phyloP scores from a whole-genome alignment of 2,888 invertebrate species.

The Caenorhabditis panamensis region DNA sequence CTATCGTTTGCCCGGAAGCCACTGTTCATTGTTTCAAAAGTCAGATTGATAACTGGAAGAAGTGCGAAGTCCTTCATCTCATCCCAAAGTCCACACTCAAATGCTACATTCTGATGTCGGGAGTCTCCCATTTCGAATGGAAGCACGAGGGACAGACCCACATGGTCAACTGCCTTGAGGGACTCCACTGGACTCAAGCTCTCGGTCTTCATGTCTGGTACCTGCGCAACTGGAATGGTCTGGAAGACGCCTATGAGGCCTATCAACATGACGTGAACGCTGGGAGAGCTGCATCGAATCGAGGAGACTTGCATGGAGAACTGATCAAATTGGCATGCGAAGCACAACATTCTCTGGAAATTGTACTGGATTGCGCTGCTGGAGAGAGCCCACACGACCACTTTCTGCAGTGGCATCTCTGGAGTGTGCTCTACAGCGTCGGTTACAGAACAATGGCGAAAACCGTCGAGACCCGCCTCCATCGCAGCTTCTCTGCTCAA shows the following conservation, averaged over 20 bases:
- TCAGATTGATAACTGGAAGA: slow-evolving; percentile 62
- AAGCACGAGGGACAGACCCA: slow-evolving; percentile 34
- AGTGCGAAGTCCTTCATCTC: slow-evolving; percentile 44
- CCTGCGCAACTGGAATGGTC: slow-evolving; percentile 56
- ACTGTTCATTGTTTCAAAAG: slow-evolving; percentile 41
- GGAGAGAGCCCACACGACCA: slow-evolving; percentile 50
- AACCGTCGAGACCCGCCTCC: slow-evolving; percentile 64
- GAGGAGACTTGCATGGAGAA: slow-evolving; percentile 59
- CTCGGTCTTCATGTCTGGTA: slow-evolving; percentile 69
- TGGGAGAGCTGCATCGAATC: slow-evolving; percentile 44
- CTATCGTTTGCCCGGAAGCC: slow-evolving; percentile 60
- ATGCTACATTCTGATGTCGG: slow-evolving; percentile 68
- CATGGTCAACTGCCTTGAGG: slow-evolving; percentile 66
- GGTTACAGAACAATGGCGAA: slow-evolving; percentile 68
- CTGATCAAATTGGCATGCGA: slow-evolving; percentile 63
- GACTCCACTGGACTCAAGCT: slow-evolving; percentile 67
- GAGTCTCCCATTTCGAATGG: slow-evolving; percentile 52
- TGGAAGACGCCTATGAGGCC: slow-evolving; percentile 58
- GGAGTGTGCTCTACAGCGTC: slow-evolving; percentile 65
- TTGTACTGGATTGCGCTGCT: slow-evolving; percentile 61
- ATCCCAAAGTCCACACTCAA: slow-evolving; percentile 56
- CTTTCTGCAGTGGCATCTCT: slow-evolving; percentile 67
- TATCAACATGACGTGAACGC: slow-evolving; percentile 53
- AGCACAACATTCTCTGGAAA: slow-evolving; percentile 59
- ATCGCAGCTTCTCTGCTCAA: slow-evolving; percentile 65